Evolutionary conservation across 2,888 invertebrate species (phyloP), one percentile per base, ranked within the genome.

Genomic region (Pachycephus smyrnensis): DNA sequence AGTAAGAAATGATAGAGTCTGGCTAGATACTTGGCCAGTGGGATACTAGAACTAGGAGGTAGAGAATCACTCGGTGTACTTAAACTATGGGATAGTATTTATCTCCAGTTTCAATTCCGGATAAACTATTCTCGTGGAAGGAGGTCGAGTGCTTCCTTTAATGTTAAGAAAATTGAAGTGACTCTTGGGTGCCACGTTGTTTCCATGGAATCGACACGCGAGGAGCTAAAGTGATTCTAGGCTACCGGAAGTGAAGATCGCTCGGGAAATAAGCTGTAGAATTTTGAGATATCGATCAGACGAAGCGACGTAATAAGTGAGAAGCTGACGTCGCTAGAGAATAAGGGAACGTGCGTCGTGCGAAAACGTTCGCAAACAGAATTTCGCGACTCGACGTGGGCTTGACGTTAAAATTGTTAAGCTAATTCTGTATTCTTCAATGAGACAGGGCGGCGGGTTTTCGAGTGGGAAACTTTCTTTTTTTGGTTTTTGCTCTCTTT

Each of bases 61-160:
- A 55, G 55, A 15, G 23, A 55, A 55, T 9, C 55, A 23, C 55
- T 23, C 1, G 55, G 23, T 55, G 55, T 55, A 23, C 55, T 55
- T 55, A 23, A 55, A 23, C 9, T 2, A 2, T 23, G 23, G 55
- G 55, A 55, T 55, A 23, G 55, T 82, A 79, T 82, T 80, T 82
- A 82, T 82, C 80, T 82, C 80, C 77, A 76, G 80, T 78, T 79
- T 75, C 73, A 79, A 77, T 80, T 35, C 75, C 79, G 75, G 71
- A 76, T 74, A 80, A 80, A 77, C 77, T 77, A 79, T 82, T 77
- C 78, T 68, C 55, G 78, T 75, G 78, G 74, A 79, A 77, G 77
- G 75, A 81, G 81, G 81, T 81, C 79, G 77, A 82, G 81, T 82
- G 76, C 75, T 80, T 79, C 79, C 79, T 79, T 79, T 37, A 69